A percentile compares a stretch with the other conserved stretches of the same genome.
Evolutionary conservation across 2,888 invertebrate genomes (phyloP).

Genomic region (Pandemis heparana): DNA sequence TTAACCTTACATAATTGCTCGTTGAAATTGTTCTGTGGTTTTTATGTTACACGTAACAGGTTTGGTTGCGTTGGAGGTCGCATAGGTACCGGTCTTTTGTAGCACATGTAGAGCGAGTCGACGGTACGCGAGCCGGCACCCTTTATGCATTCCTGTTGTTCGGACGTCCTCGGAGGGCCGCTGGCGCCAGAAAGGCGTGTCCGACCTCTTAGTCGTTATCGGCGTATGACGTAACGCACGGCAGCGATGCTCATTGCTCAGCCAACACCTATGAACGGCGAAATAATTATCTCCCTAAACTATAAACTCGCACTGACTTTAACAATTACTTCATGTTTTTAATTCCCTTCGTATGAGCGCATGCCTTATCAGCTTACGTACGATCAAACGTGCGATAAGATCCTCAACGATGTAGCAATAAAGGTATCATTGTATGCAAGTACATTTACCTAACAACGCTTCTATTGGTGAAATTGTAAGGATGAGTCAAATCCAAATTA

Average conservation of each 20-base stretch:
- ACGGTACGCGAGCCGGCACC: conserved; percentile 66
- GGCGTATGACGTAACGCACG: conserved; percentile 77
- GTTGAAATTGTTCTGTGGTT: conserved; percentile 62
- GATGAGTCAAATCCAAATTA: conserved; percentile 42
- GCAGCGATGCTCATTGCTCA: conserved; percentile 50
- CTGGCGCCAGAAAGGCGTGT: conserved; percentile 82
- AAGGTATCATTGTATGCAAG: conserved; percentile 19
- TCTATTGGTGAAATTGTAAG: conserved; percentile 31
- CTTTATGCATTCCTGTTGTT: conserved; percentile 73
- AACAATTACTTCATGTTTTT: conserved; percentile 43
- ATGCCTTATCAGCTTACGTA: conserved; percentile 63
- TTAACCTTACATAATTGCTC: conserved; percentile 61
- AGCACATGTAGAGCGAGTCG: conserved; percentile 78
- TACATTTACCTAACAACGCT: conserved; percentile 13
- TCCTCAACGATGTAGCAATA: conserved; percentile 23
- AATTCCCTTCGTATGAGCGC: conserved; percentile 55
- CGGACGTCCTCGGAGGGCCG: conserved; percentile 74
- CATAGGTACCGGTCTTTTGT: conserved; percentile 75
- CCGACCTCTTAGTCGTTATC: conserved; percentile 74
- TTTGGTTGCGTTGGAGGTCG: conserved; percentile 82
- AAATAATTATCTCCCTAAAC: conserved; percentile 33
- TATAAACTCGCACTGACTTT: conserved; percentile 16
- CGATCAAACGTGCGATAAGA: conserved; percentile 65
- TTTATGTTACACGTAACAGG: conserved; percentile 82
- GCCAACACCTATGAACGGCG: conserved; percentile 54